phyloP scores from a whole-genome alignment of 2,888 invertebrate genomes.

The Lasioglossum calceatum region DNA sequence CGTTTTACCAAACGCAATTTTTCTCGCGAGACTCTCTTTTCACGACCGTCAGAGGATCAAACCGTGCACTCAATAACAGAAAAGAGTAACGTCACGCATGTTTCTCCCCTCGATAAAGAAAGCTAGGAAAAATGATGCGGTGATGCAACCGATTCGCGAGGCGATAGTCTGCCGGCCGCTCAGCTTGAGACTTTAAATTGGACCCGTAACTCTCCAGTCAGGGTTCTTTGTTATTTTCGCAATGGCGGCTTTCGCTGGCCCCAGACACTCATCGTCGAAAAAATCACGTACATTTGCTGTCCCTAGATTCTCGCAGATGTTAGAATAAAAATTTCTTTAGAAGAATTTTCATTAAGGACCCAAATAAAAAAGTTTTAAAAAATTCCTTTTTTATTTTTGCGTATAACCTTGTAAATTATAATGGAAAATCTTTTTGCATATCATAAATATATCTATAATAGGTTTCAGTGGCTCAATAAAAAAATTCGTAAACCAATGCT shows the following conservation, averaged over 20 bases:
- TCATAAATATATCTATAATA: no score
- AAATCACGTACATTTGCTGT: not conserved
- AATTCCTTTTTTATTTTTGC: no score
- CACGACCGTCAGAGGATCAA: not conserved
- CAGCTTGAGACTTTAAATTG: constrained; percentile 41
- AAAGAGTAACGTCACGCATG: not conserved
- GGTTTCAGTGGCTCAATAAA: no score
- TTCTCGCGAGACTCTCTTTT: not conserved
- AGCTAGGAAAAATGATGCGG: not conserved
- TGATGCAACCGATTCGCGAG: not conserved
- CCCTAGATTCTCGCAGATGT: not conserved
- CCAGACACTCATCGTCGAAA: not conserved
- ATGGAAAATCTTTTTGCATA: no score
- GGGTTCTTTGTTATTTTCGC: constrained; percentile 6
- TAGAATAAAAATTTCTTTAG: no score
- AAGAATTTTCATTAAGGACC: no score
- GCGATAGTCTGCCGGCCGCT: not conserved
- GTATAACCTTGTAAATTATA: no score
- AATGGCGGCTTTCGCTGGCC: not conserved
- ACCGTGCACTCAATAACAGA: constrained; percentile 11
- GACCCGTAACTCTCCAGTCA: not conserved
- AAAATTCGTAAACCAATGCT: no score
- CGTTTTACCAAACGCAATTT: not conserved
- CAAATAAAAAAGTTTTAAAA: no score
- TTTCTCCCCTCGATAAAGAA: not conserved